Conservation (phyloP, 2,113 vertebrate genomes). For the Sinocyclocheilus anophthalmus region DNA sequence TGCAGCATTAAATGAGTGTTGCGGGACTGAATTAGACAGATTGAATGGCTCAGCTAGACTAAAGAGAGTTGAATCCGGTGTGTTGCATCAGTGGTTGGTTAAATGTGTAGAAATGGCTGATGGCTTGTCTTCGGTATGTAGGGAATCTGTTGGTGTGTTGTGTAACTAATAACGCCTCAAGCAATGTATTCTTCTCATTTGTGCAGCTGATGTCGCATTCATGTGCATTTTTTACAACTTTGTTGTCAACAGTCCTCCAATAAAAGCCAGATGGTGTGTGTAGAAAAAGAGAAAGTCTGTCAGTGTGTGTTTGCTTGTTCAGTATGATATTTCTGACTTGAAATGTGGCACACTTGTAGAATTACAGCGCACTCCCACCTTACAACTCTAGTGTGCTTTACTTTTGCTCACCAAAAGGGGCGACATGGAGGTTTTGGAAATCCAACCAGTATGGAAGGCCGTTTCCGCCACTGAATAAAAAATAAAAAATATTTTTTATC, state of each 20-base stretch:
- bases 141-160: not conserved
- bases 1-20: not conserved
- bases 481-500: too few species aligned
- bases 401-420: not conserved
- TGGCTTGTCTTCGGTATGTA: not conserved
- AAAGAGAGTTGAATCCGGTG: not conserved
- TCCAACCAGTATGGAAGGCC: not conserved
- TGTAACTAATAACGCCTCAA: not conserved
- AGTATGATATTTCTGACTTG: too few species aligned
- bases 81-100: not conserved
- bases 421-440: not conserved
- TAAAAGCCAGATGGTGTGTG: slow-evolving; percentile 21
- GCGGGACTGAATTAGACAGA: not conserved
- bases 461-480: too few species aligned
- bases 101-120: not conserved
- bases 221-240: not conserved
- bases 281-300: not conserved
- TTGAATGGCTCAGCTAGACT: not conserved
- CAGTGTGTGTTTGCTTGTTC: not conserved
- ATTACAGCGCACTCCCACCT: not conserved
- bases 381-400: not conserved
- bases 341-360: not conserved
- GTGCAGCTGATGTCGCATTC: not conserved
- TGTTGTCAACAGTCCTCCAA: not conserved
- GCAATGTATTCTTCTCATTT: not conserved